These are phyloP conservation scores for Acronicta psi DNA, from an alignment of 2,888 invertebrate genomes.

Conservation along the genomic window DNA sequence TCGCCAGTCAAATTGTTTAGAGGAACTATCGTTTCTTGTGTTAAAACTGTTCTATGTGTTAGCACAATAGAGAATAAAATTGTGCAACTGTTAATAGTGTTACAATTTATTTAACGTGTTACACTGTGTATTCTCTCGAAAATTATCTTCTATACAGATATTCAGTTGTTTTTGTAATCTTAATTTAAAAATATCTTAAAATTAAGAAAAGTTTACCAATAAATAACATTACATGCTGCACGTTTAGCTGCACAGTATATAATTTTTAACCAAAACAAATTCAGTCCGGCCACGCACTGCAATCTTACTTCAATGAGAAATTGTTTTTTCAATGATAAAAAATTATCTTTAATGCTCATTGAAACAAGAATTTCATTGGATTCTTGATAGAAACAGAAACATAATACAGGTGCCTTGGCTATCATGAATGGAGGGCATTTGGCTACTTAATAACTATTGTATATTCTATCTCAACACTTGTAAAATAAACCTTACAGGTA, in stretches of 20 bases:
- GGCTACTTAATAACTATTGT: conserved; percentile 7
- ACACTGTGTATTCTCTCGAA: neutral
- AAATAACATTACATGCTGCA: no score
- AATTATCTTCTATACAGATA: no score
- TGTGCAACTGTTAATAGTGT: neutral
- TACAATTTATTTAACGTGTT: conserved; percentile 6
- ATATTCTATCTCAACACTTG: conserved; percentile 18
- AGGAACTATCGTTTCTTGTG: conserved; percentile 18
- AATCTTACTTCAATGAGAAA: no score
- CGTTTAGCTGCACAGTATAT: no score
- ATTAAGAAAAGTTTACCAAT: no score
- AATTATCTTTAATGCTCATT: no score
- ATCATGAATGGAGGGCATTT: conserved; percentile 6
- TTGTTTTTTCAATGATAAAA: no score
- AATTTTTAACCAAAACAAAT: no score
- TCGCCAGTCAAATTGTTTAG: conserved; percentile 45
- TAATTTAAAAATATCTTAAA: neutral
- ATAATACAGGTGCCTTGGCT: conserved; percentile 7
- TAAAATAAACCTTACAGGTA: conserved; percentile 1
- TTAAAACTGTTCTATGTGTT: conserved; percentile 10
- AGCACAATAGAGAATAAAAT: no score
- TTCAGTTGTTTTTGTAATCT: neutral
- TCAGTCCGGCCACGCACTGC: no score
- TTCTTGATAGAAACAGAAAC: conserved; percentile 3
- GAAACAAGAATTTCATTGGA: conserved; percentile 14